These are phyloP conservation scores for Dolichopus griseipennis DNA, from an alignment of 2,888 invertebrate genomes.

Conservation along the genomic window DNA sequence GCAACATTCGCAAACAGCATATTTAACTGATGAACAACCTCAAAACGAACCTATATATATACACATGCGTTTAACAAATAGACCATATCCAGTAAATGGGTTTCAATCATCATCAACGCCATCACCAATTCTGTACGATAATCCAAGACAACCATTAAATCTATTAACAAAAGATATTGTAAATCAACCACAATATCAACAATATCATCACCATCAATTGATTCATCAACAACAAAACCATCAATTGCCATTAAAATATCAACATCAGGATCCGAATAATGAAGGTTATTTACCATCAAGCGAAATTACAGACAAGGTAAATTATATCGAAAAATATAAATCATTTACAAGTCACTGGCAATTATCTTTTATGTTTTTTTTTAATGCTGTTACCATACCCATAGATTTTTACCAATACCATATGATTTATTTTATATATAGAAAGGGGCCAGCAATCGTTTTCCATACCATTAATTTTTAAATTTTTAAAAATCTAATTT, in stretches of 20 bases:
- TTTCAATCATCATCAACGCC: constrained; percentile 17
- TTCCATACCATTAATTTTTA: too few relatives aligned
- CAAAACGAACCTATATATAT: not conserved
- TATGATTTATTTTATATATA: too few relatives aligned
- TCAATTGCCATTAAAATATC: constrained; percentile 27
- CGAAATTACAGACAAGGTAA: not conserved
- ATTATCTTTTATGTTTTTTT: too few relatives aligned
- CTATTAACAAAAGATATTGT: not conserved
- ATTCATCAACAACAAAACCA: constrained; percentile 28
- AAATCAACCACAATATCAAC: constrained; percentile 13
- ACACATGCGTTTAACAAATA: not conserved
- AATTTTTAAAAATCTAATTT: too few relatives aligned
- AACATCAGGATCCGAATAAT: constrained; percentile 22
- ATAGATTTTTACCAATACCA: too few relatives aligned
- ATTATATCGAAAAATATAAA: too few relatives aligned
- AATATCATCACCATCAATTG: constrained; percentile 17
- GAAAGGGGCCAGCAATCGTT: too few relatives aligned
- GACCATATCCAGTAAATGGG: not conserved
- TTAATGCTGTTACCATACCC: too few relatives aligned
- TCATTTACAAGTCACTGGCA: too few relatives aligned
- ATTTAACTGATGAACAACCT: not conserved
- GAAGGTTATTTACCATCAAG: not conserved
- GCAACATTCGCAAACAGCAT: not conserved
- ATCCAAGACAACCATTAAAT: constrained; percentile 6
- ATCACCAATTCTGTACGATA: not conserved